These are phyloP conservation scores for Cottus gobio DNA, from an alignment of 2,113 vertebrate genomes.

Conservation along the genomic window DNA sequence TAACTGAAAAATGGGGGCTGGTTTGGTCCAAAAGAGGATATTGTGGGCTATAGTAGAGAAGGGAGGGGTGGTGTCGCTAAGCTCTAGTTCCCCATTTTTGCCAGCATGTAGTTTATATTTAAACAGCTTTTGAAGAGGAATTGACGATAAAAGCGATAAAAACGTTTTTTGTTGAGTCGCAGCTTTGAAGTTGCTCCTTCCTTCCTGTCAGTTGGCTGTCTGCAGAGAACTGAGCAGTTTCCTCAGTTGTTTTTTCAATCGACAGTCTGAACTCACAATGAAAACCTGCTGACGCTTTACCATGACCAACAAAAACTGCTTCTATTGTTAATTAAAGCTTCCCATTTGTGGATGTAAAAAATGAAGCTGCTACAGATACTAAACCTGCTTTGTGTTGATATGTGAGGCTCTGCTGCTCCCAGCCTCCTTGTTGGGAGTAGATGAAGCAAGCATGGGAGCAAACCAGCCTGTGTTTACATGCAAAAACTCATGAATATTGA, in stretches of 20 bases:
- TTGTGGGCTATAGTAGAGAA: constrained; percentile 28
- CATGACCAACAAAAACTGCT: constrained; percentile 1
- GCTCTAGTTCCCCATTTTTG: constrained; percentile 66
- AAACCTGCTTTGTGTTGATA: not conserved
- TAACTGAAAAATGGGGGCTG: constrained; percentile 46
- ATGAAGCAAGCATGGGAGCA: constrained; percentile 52
- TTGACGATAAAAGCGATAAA: constrained; percentile 45
- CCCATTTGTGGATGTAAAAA: not conserved
- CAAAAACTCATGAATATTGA: constrained; percentile 25
- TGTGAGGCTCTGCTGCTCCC: constrained; percentile 3
- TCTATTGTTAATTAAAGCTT: constrained; percentile 12
- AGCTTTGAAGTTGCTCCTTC: constrained; percentile 52
- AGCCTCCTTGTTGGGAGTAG: constrained; percentile 12
- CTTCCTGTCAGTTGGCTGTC: constrained; percentile 78
- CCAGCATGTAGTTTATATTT: constrained; percentile 16
- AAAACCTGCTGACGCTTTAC: constrained; percentile 18
- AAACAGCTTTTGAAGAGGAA: constrained; percentile 42
- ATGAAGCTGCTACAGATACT: not conserved
- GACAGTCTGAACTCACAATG: constrained; percentile 6
- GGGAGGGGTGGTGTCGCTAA: constrained; percentile 32
- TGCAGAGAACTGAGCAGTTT: constrained; percentile 68
- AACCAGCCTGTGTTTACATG: constrained; percentile 43
- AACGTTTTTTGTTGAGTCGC: not conserved
- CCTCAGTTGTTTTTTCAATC: constrained; percentile 60
- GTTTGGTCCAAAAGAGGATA: constrained; percentile 67